A percentile compares a stretch with the other conserved stretches of the same genome.
Evolutionary conservation across 2,797 vertebrate genomes (phyloP).

Genomic region (Silurus lanzhouensis): DNA sequence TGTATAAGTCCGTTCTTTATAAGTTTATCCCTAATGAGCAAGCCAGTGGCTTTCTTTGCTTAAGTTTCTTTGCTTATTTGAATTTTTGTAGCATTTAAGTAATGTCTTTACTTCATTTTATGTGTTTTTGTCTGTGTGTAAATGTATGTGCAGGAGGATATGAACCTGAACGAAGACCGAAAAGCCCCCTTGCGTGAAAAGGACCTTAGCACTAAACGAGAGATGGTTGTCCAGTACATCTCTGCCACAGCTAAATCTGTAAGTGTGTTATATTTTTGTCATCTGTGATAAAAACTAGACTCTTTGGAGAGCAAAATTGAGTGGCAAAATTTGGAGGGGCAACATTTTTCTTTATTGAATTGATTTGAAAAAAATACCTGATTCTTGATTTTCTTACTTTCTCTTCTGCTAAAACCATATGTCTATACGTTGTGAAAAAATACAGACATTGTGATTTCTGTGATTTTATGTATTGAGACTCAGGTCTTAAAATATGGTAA

Average conservation of each 20-base stretch:
- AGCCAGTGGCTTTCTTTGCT: too few relatives aligned
- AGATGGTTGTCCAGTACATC: slow-evolving; percentile 99
- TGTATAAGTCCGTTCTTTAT: too few relatives aligned
- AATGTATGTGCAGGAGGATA: slow-evolving; percentile 85
- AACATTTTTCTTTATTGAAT: too few relatives aligned
- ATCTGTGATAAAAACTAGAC: not conserved
- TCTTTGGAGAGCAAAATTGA: not conserved
- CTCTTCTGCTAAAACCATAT: too few relatives aligned
- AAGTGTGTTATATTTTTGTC: slow-evolving; percentile 70
- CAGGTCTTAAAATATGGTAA: too few relatives aligned
- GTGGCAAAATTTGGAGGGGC: too few relatives aligned
- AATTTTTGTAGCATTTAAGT: not conserved
- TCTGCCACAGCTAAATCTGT: slow-evolving; percentile 98
- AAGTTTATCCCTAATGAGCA: too few relatives aligned
- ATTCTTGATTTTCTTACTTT: too few relatives aligned
- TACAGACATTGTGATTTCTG: too few relatives aligned
- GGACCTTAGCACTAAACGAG: slow-evolving; percentile 90
- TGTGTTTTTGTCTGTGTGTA: slow-evolving; percentile 4
- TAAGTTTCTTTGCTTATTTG: not conserved
- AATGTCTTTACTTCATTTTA: not conserved
- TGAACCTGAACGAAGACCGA: slow-evolving; percentile 97
- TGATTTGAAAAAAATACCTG: too few relatives aligned
- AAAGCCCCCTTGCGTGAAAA: slow-evolving; percentile 94
- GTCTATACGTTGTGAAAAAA: too few relatives aligned
- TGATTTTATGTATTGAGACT: too few relatives aligned